Conservation (phyloP, 1,140 invertebrate genomes). For the Delia radicum region DNA sequence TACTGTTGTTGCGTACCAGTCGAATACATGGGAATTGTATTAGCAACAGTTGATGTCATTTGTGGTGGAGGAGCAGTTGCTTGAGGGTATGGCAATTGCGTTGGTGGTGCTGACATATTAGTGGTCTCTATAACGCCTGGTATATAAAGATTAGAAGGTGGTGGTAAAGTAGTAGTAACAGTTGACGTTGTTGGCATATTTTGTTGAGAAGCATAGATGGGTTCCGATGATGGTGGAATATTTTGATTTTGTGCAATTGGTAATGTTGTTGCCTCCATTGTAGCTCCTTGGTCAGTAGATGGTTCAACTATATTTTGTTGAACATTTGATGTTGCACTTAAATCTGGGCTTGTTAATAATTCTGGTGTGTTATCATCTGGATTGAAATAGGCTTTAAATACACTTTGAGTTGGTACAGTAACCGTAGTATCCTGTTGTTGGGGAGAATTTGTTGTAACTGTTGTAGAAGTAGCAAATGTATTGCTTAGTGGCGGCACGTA, state of each 20-base stretch:
- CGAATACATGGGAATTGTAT: constrained; percentile 30
- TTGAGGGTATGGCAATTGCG: constrained; percentile 46
- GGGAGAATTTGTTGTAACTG: constrained; percentile 33
- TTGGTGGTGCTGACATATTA: neutral
- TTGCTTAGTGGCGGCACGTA: constrained; percentile 53
- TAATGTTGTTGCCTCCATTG: neutral
- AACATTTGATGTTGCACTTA: neutral
- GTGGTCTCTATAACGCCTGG: constrained; percentile 33
- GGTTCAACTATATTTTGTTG: neutral
- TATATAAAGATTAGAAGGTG: constrained; percentile 29
- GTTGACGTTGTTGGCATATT: too few species aligned
- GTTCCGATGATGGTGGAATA: neutral
- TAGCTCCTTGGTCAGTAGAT: constrained; percentile 7
- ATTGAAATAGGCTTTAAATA: constrained; percentile 52
- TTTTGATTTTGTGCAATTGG: neutral
- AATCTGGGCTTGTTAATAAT: neutral
- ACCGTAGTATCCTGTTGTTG: neutral
- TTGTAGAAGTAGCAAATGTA: constrained; percentile 42
- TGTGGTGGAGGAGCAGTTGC: constrained; percentile 35
- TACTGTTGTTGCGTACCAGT: constrained; percentile 40
- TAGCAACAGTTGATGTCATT: constrained; percentile 30
- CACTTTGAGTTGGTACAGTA: constrained; percentile 34
- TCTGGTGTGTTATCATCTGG: constrained; percentile 37
- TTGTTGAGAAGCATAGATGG: constrained; percentile 24
- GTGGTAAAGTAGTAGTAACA: constrained; percentile 18